Conservation (phyloP, 2,113 vertebrate species). For the Xenopus borealis region DNA sequence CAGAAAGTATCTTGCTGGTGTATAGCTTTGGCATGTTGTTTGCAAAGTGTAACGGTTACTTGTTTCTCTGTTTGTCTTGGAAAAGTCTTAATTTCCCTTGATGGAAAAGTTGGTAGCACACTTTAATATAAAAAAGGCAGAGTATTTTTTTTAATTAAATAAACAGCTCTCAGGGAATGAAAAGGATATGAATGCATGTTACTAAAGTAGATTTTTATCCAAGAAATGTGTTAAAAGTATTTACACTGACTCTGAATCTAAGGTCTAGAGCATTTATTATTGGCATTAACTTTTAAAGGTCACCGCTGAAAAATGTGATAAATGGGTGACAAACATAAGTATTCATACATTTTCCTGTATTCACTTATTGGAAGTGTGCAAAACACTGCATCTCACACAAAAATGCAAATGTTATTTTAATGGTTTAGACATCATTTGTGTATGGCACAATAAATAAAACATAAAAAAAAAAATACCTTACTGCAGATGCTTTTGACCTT, state of each 20-base stretch:
- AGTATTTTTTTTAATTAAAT: conserved; percentile 20
- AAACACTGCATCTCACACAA: background rate
- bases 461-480: too few species aligned
- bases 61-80: background rate
- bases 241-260: background rate
- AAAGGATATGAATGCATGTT: background rate
- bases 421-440: too few species aligned
- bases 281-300: conserved; percentile 16
- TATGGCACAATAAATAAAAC: too few species aligned
- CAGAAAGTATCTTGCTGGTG: conserved; percentile 12
- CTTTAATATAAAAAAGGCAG: conserved; percentile 30
- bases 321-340: conserved; percentile 1
- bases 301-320: conserved; percentile 15
- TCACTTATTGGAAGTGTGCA: background rate
- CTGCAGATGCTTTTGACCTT: too few species aligned
- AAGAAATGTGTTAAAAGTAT: conserved; percentile 10
- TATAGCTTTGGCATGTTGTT: background rate
- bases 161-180: conserved; percentile 17
- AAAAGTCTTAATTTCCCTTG: conserved; percentile 16
- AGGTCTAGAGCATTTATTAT: conserved; percentile 20
- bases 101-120: background rate
- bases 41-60: conserved; percentile 1
- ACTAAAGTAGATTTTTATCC: conserved; percentile 17
- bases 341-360: conserved; percentile 1
- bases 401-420: background rate